phyloP scores from a whole-genome alignment of 2,797 vertebrate species.

The Danio albolineatus region DNA sequence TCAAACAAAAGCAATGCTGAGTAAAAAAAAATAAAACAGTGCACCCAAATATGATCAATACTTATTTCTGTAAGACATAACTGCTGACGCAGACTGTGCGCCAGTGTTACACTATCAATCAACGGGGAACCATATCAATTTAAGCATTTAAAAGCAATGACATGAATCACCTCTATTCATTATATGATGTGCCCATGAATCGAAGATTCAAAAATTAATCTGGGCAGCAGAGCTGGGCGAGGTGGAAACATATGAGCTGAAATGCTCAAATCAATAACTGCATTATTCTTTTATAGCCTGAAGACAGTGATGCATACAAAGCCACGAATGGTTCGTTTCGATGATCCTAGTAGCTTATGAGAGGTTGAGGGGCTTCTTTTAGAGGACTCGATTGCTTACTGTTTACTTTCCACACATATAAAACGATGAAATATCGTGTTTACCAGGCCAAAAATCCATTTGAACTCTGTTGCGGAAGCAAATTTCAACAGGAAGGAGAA shows the following conservation, averaged over 20 bases:
- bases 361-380: conserved; percentile 47
- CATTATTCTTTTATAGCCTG: conserved; percentile 67
- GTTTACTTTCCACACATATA: conserved; percentile 10
- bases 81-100: conserved; percentile 49
- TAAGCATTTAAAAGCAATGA: conserved; percentile 67
- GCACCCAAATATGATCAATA: conserved; percentile 58
- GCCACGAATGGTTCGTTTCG: conserved; percentile 55
- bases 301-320: conserved; percentile 66
- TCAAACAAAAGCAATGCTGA: conserved; percentile 12
- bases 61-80: conserved; percentile 59
- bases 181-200: conserved; percentile 65
- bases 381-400: conserved; percentile 31
- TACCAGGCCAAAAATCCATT: conserved; percentile 27
- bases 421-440: conserved; percentile 39
- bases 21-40: conserved; percentile 18
- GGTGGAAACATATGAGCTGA: conserved; percentile 67
- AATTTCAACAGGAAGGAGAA: conserved; percentile 32
- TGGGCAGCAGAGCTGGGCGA: conserved; percentile 60
- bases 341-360: conserved; percentile 44
- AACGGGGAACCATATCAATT: conserved; percentile 64
- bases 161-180: conserved; percentile 67
- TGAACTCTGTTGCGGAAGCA: conserved; percentile 11
- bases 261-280: conserved; percentile 65
- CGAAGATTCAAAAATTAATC: conserved; percentile 66
- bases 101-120: conserved; percentile 60